phyloP scores from a whole-genome alignment of 2,888 invertebrate genomes.

The Xestia sexstrigata region DNA sequence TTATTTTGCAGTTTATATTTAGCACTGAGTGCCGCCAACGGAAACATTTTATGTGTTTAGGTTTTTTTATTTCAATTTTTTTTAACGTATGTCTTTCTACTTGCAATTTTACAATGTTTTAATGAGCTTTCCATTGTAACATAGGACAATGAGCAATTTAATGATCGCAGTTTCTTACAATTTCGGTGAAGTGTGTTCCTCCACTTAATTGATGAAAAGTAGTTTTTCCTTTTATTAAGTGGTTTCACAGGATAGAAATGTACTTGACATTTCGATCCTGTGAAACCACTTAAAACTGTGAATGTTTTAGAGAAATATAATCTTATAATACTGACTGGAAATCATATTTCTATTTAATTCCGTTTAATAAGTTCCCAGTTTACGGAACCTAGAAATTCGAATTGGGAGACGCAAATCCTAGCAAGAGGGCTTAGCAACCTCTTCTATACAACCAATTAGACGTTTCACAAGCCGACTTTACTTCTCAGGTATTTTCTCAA shows the following conservation, averaged over 20 bases:
- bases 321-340: constrained; percentile 5
- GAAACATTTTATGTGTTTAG: not conserved
- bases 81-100: not conserved
- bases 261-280: too few species aligned
- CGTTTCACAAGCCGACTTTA: constrained; percentile 39
- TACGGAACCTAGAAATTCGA: constrained; percentile 16
- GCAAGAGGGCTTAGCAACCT: constrained; percentile 29
- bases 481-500: constrained; percentile 64
- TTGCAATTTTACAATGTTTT: not conserved
- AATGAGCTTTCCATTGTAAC: not conserved
- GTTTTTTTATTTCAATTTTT: not conserved
- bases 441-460: constrained; percentile 64
- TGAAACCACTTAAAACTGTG: too few species aligned
- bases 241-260: not conserved
- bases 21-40: not conserved
- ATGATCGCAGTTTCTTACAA: not conserved
- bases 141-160: not conserved
- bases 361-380: constrained; percentile 9
- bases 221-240: not conserved
- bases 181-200: not conserved
- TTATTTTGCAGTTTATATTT: not conserved
- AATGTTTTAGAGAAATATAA: not conserved
- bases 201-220: not conserved
- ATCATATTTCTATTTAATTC: constrained; percentile 18
- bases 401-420: constrained; percentile 40